These are phyloP conservation scores for Brassicogethes aeneus DNA, from an alignment of 2,888 invertebrate species.

Conservation along the genomic window DNA sequence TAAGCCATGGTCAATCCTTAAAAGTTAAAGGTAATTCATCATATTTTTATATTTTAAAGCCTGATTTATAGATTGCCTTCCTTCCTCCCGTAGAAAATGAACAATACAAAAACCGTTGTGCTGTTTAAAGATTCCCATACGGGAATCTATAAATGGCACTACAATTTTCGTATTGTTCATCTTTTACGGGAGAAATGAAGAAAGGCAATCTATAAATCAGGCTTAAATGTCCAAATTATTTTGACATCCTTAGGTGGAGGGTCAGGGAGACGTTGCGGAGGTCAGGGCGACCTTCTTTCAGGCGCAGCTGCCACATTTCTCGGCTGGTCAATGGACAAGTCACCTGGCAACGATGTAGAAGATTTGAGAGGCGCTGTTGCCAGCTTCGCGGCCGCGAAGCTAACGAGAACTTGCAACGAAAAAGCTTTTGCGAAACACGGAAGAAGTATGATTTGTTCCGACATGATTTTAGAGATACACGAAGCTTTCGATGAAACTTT, in stretches of 20 bases:
- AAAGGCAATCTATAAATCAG: too few relatives aligned
- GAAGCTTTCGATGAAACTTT: slow-evolving; percentile 57
- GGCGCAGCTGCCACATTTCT: slow-evolving; percentile 80
- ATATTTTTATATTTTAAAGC: too few relatives aligned
- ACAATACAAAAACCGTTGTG: too few relatives aligned
- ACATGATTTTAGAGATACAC: slow-evolving; percentile 80
- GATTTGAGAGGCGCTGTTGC: slow-evolving; percentile 55
- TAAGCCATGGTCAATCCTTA: slow-evolving; percentile 40
- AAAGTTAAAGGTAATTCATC: too few relatives aligned
- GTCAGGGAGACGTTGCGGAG: slow-evolving; percentile 88
- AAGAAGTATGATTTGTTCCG: slow-evolving; percentile 76
- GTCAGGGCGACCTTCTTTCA: slow-evolving; percentile 91
- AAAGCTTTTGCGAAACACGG: slow-evolving; percentile 70
- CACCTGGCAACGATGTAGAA: slow-evolving; percentile 20
- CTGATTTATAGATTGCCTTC: too few relatives aligned
- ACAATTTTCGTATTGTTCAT: too few relatives aligned
- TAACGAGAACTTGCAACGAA: slow-evolving; percentile 73
- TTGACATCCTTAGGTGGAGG: too few relatives aligned
- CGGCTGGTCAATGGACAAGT: slow-evolving; percentile 60
- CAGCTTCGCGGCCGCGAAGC: slow-evolving; percentile 71
- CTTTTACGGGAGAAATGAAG: too few relatives aligned
- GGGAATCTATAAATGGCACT: too few relatives aligned
- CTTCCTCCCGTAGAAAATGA: too few relatives aligned
- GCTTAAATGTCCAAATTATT: too few relatives aligned
- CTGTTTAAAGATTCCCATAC: too few relatives aligned